Evolutionary conservation across 2,113 vertebrate genomes (phyloP), one percentile per base, ranked within the genome.

Genomic region (Rattus norvegicus): DNA sequence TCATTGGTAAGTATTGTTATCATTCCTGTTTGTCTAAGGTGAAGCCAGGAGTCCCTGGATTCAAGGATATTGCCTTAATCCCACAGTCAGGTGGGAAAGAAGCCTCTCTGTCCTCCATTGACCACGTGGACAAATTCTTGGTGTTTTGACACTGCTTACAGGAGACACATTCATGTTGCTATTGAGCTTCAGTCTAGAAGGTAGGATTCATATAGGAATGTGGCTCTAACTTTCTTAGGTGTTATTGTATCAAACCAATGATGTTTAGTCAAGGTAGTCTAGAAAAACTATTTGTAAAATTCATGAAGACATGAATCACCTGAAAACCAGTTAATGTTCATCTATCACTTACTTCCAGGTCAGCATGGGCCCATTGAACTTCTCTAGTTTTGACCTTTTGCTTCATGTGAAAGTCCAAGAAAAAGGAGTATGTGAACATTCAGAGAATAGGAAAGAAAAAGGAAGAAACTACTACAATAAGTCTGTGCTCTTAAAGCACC

Each of bases 401-500:
- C 47, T 95, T 97, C 52, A 89, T 88, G 49, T 88, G 16, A n/a
- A 6, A 80, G 56, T 20, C 30, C 43, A 92, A 70, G 54, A 59
- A 65, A 73, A 56, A n/a, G 6, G 26, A 61, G 36, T 52, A 33
- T 33, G 16, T 24, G 49, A 33, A 91, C 67, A 69, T 88, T 87
- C n/a, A 88, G 75, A 88, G 24, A 67, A 1, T 28, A 69, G 24
- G n/a, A 39, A 70, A 94, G 33, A 80, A 86, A 95, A 92, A 28
- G 17, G 77, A 43, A 30, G 26, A 49, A 90, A 73, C 16, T 54
- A 11, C 26, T 59, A 2, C 2, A 33, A 1, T 3, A 0, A 65
- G 63, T n/a, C 79, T 1, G 83, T 72, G 4, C 33, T 93, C 36
- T 84, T 95, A 54, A 72, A 49, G 84, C 73, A 43, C 2, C 43